Base-by-base conservation (phyloP, 2,888 invertebrate genomes). In the Thymelicus lineola region DNA sequence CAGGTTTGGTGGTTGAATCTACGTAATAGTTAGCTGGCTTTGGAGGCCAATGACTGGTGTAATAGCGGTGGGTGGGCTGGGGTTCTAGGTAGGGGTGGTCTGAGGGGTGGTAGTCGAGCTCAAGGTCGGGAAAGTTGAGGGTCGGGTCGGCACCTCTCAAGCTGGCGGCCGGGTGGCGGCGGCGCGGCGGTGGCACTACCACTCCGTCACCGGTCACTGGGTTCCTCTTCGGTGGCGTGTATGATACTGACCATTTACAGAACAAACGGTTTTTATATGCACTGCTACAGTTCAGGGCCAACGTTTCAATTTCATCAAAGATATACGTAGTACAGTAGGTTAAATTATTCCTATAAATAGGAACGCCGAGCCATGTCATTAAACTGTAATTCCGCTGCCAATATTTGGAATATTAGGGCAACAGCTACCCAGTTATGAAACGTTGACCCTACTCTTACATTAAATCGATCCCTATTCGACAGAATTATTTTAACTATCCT, bases 171-270 rank as follows among this genome's bases (percentile, higher is more conserved):
- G 94, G 90, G 84, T 91, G 90, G 84, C 90, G 88, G 79, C 94
- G 91, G 72, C 94, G 90, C 85, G 80, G 87, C 81, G 93, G 93
- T 87, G 91, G 92, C 87, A 95, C 84, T 82, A 85, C 83, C 85
- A 95, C 92, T 82, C 95, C 95, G 84, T 94, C 95, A 83, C 95
- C 95, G 80, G 95, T 95, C 90, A 95, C 95, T 79, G 95, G 95
- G 83, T 95, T 95, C 92, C 95, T 94, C 90, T 93, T 92, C 93
- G 95, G 91, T 85, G 90, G 93, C 80, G 83, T 81, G 88, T 88
- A 92, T 78, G 86, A 86, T 77, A 87, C 93, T 93, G 89, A 90
- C 86, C 91, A 91, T 89, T 89, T 80, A 89, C 86, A 92, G 90
- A 92, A 93, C 81, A 91, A 87, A 86, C 84, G 83, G 82, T 90